Base-by-base conservation (phyloP, 2,888 invertebrate genomes). In the Thelaira solivaga region DNA sequence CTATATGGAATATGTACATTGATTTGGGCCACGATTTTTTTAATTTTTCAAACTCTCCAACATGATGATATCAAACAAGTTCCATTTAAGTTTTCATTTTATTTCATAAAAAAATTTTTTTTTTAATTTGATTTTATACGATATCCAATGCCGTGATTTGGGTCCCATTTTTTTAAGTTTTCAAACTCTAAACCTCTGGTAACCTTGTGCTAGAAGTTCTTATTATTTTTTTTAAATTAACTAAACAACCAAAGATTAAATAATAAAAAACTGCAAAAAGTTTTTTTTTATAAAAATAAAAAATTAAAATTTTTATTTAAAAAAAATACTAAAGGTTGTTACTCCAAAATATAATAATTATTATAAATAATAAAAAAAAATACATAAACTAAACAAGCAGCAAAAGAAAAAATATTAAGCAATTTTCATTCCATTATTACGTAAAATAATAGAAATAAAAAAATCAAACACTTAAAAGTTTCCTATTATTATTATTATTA, bases 231-330 rank as follows among this genome's bases (percentile, higher is more conserved):
- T 39, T 31, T 6, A 10, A 45, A 61, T 62, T 45, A 11, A 49
- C n/a, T 13, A 69, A 78, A 71, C 74, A 78, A 78, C 78, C 78
- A 78, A 78, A 78, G 78, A 78, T 78, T 71, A 59, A 49, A 59
- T 39, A 51, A 41, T 43, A 65, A 59, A 65, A 41, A 49, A n/a
- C 11, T 43, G 13, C 5, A 49, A 10, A 55, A 31, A 26, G 4
- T 6, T 57, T n/a, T n/a, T 43, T 51, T 57, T 41, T 24, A 57
- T 41, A 51, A 47, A 43, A 5, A 16, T 26, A 24, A 41, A 67
- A 55, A 67, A 26, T 34, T 68, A 47, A 39, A 62, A 59, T 61
- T 55, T 10, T n/a, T 26, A 53, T 5, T 11, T 24, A 41, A 69
- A 0, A 36, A 68, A 68, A 31, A 72, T 47, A 72, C 65, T 72